Evolutionary conservation across 1,140 invertebrate genomes (phyloP).

Genomic region (Drosophila teissieri): DNA sequence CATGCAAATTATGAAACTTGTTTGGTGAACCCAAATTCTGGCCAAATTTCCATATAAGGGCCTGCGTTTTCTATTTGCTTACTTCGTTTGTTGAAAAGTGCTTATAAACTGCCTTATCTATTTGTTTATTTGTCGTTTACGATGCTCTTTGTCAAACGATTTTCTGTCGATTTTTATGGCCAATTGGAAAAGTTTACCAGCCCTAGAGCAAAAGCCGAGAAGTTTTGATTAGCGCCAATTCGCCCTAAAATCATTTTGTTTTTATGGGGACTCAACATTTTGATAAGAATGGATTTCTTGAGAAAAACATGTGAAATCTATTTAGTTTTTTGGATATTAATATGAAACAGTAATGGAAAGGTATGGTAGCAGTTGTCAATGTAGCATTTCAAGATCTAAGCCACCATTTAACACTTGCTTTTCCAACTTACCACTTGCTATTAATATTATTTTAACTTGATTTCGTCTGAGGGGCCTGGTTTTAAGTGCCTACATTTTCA

Average conservation of each 20-base stretch:
- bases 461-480: background rate
- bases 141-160: constrained; percentile 19
- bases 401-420: too few species aligned
- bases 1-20: constrained; percentile 49
- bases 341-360: too few species aligned
- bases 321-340: background rate
- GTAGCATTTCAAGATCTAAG: too few species aligned
- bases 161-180: constrained; percentile 43
- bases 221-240: constrained; percentile 22
- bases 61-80: constrained; percentile 23
- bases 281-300: background rate
- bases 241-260: constrained; percentile 14
- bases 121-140: constrained; percentile 5
- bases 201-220: constrained; percentile 18
- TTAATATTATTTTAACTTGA: background rate
- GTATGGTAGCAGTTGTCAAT: too few species aligned
- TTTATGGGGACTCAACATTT: background rate
- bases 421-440: too few species aligned
- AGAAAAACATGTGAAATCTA: background rate
- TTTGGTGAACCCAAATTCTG: constrained; percentile 22
- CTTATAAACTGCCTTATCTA: constrained; percentile 16
- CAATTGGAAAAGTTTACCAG: constrained; percentile 51
- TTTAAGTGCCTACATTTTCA: background rate
- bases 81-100: constrained; percentile 7
- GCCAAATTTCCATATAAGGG: constrained; percentile 46